Evolutionary conservation across 1,140 invertebrate species (phyloP).

Genomic region (Araneus ventricosus): DNA sequence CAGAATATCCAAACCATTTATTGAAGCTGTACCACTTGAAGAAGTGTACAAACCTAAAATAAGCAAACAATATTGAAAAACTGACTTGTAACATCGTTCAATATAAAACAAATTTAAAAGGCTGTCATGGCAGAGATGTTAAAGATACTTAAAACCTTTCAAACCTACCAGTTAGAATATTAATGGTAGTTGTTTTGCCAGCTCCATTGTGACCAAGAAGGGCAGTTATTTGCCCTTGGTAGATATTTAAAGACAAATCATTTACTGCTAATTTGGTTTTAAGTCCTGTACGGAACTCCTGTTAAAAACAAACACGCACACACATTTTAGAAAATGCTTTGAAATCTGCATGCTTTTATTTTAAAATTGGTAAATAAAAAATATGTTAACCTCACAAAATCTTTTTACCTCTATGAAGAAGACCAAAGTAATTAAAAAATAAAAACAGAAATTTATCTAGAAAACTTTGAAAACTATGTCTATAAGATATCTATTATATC

Average conservation of each 20-base stretch:
- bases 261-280: conserved; percentile 85
- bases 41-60: conserved; percentile 85
- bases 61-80: conserved; percentile 51
- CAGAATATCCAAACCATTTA: conserved; percentile 86
- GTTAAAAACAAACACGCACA: neutral
- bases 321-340: no score
- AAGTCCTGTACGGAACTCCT: conserved; percentile 57
- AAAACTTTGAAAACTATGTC: no score
- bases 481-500: no score
- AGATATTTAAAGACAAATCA: conserved; percentile 86
- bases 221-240: conserved; percentile 90
- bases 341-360: no score
- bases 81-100: neutral
- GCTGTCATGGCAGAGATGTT: neutral
- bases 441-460: no score
- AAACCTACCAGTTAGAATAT: conserved; percentile 87
- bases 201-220: conserved; percentile 92
- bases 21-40: conserved; percentile 85
- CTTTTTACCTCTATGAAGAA: no score
- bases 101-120: neutral
- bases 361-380: no score
- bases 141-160: neutral
- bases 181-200: conserved; percentile 91
- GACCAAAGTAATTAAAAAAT: no score
- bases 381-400: no score